Base-by-base conservation (phyloP, 2,888 invertebrate genomes). In the Papilio elwesi region DNA sequence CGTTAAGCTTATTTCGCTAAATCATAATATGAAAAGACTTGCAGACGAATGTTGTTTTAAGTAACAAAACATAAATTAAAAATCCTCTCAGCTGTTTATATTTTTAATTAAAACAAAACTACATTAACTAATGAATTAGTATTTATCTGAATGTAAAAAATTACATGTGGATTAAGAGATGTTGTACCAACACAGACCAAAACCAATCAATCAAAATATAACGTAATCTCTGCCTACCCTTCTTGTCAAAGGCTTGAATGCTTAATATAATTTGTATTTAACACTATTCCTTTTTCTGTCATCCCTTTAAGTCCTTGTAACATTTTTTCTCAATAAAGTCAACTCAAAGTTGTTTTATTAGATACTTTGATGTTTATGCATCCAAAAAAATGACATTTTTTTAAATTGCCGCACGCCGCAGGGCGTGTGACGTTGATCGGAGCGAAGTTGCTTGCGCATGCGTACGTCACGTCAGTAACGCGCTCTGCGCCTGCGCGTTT, bases 401-500 rank as follows among this genome's bases (percentile, higher is more conserved):
- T 63, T 76, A 69, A 67, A 75, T 78, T 76, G 68, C 75, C 76
- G 77, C 77, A 73, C 75, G 72, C 75, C 75, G 73, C 70, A 57
- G 68, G 71, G 38, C 72, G 53, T 79, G 82, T 89, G 87, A 86
- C 87, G 89, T 83, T 77, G 79, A 85, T 74, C 77, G 83, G 80
- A 75, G 83, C 90, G 93, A 93, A 93, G 93, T 93, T 89, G 79
- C 85, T 83, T 0, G 86, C 90, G 88, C 88, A 86, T 85, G 89
- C 87, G 85, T 86, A 90, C 90, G 90, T 91, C 93, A 90, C 90
- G 90, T 91, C 93, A 93, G 93, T 93, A 87, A 88, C 87, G 87
- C 88, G 92, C 91, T 87, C 88, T 89, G 93, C 93, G 93, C 92
- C 85, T 92, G 93, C 93, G 93, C 92, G 93, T 88, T 89, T 90